phyloP scores from a whole-genome alignment of 1,140 invertebrate species.

The Zaprionus vittiger region DNA sequence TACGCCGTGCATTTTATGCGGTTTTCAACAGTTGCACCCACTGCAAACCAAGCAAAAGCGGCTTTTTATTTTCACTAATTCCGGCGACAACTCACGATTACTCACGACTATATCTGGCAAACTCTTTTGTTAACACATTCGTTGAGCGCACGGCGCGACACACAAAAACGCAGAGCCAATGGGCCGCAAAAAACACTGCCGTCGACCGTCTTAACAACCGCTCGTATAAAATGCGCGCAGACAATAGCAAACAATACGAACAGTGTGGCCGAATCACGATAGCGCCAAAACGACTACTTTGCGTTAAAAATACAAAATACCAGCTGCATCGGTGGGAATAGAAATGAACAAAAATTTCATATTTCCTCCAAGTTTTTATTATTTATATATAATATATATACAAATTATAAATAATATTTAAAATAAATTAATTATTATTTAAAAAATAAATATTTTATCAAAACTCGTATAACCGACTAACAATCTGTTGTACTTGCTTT shows the following conservation, averaged over 20 bases:
- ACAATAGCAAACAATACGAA: constrained; percentile 25
- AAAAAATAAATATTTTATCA: too few relatives aligned
- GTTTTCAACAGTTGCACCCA: constrained; percentile 17
- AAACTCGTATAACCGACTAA: too few relatives aligned
- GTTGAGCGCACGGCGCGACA: constrained; percentile 36
- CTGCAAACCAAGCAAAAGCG: constrained; percentile 3
- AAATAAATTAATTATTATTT: too few relatives aligned
- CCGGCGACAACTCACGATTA: constrained; percentile 22
- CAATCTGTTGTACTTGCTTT: too few relatives aligned
- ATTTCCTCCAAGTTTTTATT: too few relatives aligned
- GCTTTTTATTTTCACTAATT: constrained; percentile 29
- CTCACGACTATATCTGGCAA: constrained; percentile 2
- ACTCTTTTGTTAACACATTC: constrained; percentile 32
- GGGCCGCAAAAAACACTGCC: constrained; percentile 17
- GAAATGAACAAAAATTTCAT: too few relatives aligned
- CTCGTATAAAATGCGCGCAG: constrained; percentile 45
- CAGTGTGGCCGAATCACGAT: constrained; percentile 27
- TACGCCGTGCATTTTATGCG: neutral
- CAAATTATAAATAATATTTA: too few relatives aligned
- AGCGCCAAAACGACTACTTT: neutral
- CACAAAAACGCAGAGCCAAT: constrained; percentile 29
- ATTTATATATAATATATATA: too few relatives aligned
- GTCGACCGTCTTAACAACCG: constrained; percentile 27
- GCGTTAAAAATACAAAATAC: neutral
- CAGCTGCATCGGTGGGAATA: too few relatives aligned